These are phyloP conservation scores for Sminthurides aquaticus DNA, from an alignment of 2,888 invertebrate genomes.

Conservation along the genomic window DNA sequence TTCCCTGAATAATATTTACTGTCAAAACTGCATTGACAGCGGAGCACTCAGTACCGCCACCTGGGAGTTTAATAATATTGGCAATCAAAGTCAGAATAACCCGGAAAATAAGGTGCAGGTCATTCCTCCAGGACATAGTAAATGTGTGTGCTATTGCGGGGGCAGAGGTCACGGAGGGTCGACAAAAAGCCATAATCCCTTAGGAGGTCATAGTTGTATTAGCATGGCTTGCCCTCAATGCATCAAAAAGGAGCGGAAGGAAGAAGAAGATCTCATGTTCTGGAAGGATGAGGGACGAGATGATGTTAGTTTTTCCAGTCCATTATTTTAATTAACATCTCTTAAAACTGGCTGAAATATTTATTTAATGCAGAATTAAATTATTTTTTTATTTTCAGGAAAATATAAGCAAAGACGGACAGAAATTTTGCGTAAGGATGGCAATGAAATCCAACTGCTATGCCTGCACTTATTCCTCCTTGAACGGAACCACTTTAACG, in stretches of 20 bases:
- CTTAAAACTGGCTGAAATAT: too few species aligned
- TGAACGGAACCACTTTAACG: constrained; percentile 12
- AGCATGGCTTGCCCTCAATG: not conserved
- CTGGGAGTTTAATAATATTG: not conserved
- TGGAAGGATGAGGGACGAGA: not conserved
- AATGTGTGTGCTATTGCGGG: not conserved
- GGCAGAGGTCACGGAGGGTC: not conserved
- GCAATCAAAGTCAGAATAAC: not conserved
- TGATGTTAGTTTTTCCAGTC: not conserved
- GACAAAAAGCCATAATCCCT: not conserved
- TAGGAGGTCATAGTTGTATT: not conserved
- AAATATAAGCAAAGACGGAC: not conserved
- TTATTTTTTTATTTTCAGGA: not conserved
- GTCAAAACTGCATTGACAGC: not conserved
- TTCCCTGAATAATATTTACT: not conserved
- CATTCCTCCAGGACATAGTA: not conserved
- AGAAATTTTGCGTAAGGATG: constrained; percentile 11
- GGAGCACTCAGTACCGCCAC: not conserved
- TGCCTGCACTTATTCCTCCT: constrained; percentile 15
- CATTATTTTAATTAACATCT: too few species aligned
- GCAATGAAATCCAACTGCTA: constrained; percentile 19
- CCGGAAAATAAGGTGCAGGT: not conserved
- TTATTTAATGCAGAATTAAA: not conserved
- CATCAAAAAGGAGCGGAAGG: not conserved
- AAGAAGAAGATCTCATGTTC: not conserved